Evolutionary conservation across 2,797 vertebrate species (phyloP), one percentile per base, ranked within the genome.

Genomic region (Manis javanica): DNA sequence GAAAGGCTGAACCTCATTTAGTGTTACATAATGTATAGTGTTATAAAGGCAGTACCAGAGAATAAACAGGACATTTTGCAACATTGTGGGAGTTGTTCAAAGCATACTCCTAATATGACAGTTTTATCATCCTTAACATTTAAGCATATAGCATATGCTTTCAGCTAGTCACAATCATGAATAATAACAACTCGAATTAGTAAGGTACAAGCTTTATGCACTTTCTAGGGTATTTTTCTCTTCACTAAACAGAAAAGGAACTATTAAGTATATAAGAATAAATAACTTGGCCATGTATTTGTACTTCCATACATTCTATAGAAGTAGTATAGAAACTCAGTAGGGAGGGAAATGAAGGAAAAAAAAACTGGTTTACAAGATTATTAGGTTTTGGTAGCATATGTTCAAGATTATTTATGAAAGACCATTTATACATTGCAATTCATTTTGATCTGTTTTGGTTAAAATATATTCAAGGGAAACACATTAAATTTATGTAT

Each of bases 41-140:
- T 93, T 92, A 94, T 95, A 96, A 98, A 97, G 96, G 78, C 93
- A 95, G 93, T 90, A 92, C 90, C 87, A 97, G 97, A 77, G 74
- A 96, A 97, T 96, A 95, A 95, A 77, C 75, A 95, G 96, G 96
- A 98, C 96, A 98, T 97, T 97, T 79, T 98, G 96, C 94, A 97
- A 96, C 96, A 97, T 97, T 94, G 93, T 98, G 91, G 88, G 97
- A 97, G 93, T 98, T 98, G 96, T 97, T 98, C 95, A 84, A 94
- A 98, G 74, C 93, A 87, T 97, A 84, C 86, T 98, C 94, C 96
- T 97, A 89, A 96, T 97, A 59, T 97, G 97, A 95, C 96, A 96
- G 88, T 97, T 98, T 98, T 92, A 98, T 98, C 97, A 97, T 98
- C 96, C 90, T 97, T 98, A 98, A 98, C 95, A 97, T 97, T 98